Evolutionary conservation across 2,888 invertebrate genomes (phyloP), one percentile per base, ranked within the genome.

Genomic region (Ditylenchus weischeri): DNA sequence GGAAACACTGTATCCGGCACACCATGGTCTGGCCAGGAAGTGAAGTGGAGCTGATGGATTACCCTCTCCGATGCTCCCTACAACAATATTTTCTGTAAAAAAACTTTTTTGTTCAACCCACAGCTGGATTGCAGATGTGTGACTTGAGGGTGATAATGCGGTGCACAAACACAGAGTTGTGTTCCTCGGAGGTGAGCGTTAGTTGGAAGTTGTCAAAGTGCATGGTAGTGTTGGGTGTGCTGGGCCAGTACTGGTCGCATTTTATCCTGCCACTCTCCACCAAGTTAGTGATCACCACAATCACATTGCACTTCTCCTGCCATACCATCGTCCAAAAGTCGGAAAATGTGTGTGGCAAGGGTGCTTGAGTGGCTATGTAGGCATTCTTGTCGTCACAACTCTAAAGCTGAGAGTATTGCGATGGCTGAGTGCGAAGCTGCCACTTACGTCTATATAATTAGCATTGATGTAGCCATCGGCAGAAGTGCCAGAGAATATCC

Each of bases 321-420:
- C 79, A 79, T 48, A 81, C 64, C 80, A 80, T 80, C 10, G 69
- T 61, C 69, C 72, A 75, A 57, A 75, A 75, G 64, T 75, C 75
- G 15, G 69, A 72, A 62, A 82, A 81, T 4, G 81, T 81, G n/a
- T 77, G 75, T 5, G 81, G 81, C 49, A 81, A 70, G 3, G 81
- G 81, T 0, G 81, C 81, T 66, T 81, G 81, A 0, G 81, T 82
- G 10, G 81, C 81, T n/a, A 80, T 80, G 69, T 80, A 80, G 21
- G 75, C 75, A 58, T 78, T 77, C 13, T 72, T 66, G 29, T 76
- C 72, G 29, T 78, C 77, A 67, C 79, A 77, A 19, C 76, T 76
- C 69, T 72, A 62, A 74, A 76, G 19, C 48, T 51, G 8, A 2
- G 5, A 43, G 43, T 43, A 43, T 10, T 43, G 13, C 43, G 11